A percentile compares a stretch with the other conserved stretches of the same genome.
phyloP scores from a whole-genome alignment of 1,140 invertebrate genomes.

The Heliconius nattereri region DNA sequence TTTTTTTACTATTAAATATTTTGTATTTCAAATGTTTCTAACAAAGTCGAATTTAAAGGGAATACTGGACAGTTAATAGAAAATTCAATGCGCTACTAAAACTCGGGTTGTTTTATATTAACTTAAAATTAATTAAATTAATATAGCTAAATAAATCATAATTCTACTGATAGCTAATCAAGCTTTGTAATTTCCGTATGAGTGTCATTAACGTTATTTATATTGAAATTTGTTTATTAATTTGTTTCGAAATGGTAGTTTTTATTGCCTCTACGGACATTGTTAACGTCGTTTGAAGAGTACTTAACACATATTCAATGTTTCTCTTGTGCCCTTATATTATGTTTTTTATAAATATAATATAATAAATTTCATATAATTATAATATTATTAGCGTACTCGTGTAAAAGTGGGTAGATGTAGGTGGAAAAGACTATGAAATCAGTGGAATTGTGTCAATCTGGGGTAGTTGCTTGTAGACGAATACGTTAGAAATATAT shows the following conservation, averaged over 20 bases:
- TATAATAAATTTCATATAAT: neutral
- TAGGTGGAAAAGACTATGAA: too few relatives aligned
- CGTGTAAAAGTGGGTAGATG: too few relatives aligned
- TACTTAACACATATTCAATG: neutral
- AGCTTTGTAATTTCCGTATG: neutral
- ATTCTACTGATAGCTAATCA: neutral
- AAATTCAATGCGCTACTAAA: neutral
- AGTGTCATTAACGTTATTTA: neutral
- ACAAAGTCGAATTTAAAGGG: neutral
- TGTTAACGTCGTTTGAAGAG: neutral
- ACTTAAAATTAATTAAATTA: neutral
- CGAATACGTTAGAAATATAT: too few relatives aligned
- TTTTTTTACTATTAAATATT: neutral
- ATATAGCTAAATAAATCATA: neutral
- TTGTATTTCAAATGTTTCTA: neutral
- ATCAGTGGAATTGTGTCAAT: too few relatives aligned
- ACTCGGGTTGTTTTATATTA: neutral
- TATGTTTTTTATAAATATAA: neutral
- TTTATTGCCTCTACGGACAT: conserved; percentile 9
- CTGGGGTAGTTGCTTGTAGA: too few relatives aligned
- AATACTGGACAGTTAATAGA: neutral
- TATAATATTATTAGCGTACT: neutral
- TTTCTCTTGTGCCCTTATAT: neutral
- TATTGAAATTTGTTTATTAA: neutral
- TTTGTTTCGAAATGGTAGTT: neutral